A percentile compares a stretch with the other conserved stretches of the same genome.
Conservation (phyloP, 2,888 invertebrate genomes). For the Oxycera nigricornis region DNA sequence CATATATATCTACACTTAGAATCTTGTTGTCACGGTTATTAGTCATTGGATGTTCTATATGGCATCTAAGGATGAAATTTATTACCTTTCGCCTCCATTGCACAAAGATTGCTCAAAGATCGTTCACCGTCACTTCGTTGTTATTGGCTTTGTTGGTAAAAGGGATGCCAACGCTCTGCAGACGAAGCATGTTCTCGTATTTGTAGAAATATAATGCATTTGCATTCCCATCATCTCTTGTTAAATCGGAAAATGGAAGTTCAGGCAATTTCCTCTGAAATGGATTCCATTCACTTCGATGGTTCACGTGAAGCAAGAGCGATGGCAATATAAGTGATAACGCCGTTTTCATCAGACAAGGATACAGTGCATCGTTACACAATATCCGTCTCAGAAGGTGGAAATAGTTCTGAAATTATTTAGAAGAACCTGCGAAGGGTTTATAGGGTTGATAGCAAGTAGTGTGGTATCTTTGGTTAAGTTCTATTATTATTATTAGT, state of each 20-base stretch:
- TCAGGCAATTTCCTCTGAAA: slow-evolving; percentile 37
- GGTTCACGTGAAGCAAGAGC: neutral
- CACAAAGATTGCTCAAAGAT: no score
- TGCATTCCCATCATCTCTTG: slow-evolving; percentile 38
- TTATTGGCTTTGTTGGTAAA: neutral
- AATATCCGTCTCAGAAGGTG: no score
- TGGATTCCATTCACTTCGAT: slow-evolving; percentile 46
- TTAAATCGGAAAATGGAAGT: slow-evolving; percentile 43
- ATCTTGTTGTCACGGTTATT: neutral
- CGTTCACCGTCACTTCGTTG: no score
- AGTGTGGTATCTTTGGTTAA: no score
- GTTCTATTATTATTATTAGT: no score
- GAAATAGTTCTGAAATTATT: no score
- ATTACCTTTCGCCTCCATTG: neutral
- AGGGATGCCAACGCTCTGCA: neutral
- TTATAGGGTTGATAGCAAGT: no score
- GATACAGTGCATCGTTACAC: no score
- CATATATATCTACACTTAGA: neutral
- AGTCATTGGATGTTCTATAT: neutral
- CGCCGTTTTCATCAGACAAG: neutral
- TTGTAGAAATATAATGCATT: slow-evolving; percentile 17
- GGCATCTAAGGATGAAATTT: neutral
- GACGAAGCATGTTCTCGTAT: neutral
- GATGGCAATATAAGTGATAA: neutral
- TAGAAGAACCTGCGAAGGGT: no score